Evolutionary conservation across 1,140 invertebrate genomes (phyloP), one percentile per base, ranked within the genome.

Genomic region (Euura saliciscinereae): DNA sequence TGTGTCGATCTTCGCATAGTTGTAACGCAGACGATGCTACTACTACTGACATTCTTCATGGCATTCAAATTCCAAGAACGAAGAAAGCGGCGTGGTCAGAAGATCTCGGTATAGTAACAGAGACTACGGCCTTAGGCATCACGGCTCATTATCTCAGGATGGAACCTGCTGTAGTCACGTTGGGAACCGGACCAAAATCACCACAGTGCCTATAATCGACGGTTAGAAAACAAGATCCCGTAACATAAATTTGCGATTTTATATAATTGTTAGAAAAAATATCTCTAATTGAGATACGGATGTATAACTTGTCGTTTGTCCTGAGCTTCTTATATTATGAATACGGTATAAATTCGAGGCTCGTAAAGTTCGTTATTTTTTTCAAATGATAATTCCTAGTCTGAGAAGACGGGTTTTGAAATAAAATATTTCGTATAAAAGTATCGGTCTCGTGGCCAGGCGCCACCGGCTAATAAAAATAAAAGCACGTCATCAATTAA

Each of bases 401-500:
- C 0, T 6, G 51, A 59, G 51, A 3, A 59, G 51, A n/a, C 51
- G 3, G 51, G 51, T 59, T 59, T 59, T 59, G 10, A 59, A 59
- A 59, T 59, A 4, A 59, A 59, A 59, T 59, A 59, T 59, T 59
- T 59, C 51, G 51, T 8, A 11, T 59, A 59, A 59, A 59, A 8
- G 51, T 59, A 11, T 59, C 51, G 51, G 13, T 4, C 51, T 59
- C 13, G 51, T 59, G 51, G 10, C 51, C 13, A 59, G 51, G 51
- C 51, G 51, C 51, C 51, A 59, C 51, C 51, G 51, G 51, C 10
- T 59, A 59, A 59, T 59, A 59, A 59, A 59, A 59, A 59, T 59
- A 59, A 59, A 59, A 59, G 46, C 46, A 2, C 8, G 8, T 2
- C 51, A 59, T 59, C 51, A 59, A n/a, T 8, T 59, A 6, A 8